Evolutionary conservation across 2,888 invertebrate genomes (phyloP).

Genomic region (Eupeodes luniger): DNA sequence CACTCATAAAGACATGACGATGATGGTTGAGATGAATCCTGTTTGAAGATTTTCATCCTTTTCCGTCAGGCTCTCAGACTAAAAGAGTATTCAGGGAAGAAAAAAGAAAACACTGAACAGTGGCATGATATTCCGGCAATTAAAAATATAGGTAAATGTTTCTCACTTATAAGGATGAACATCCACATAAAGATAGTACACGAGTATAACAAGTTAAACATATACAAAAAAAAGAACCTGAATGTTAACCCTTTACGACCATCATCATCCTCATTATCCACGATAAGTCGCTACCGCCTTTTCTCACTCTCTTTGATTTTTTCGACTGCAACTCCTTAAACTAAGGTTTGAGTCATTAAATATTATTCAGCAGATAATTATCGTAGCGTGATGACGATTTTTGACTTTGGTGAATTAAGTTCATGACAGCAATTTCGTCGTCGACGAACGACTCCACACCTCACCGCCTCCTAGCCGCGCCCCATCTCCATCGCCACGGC

Average conservation of each 20-base stretch:
- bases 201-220: not conserved
- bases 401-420: conserved; percentile 72
- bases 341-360: conserved; percentile 72
- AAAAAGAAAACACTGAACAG: conserved; percentile 40
- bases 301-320: conserved; percentile 25
- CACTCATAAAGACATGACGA: conserved; percentile 19
- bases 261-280: conserved; percentile 61
- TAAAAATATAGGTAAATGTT: conserved; percentile 74
- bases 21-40: conserved; percentile 44
- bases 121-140: conserved; percentile 72
- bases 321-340: conserved; percentile 38
- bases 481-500: too few species aligned
- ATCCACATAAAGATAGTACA: conserved; percentile 10
- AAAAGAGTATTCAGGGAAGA: not conserved
- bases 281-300: conserved; percentile 39
- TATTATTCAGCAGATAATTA: conserved; percentile 76
- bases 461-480: not conserved
- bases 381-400: conserved; percentile 75
- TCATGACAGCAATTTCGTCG: conserved; percentile 40
- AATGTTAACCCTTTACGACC: conserved; percentile 54
- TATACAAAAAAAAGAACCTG: conserved; percentile 24
- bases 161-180: conserved; percentile 41
- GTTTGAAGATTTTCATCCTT: conserved; percentile 43
- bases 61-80: conserved; percentile 24
- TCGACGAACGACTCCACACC: not conserved